Evolutionary conservation across 1,140 invertebrate genomes (phyloP), one percentile per base, ranked within the genome.

Genomic region (Aphidius ervi): DNA sequence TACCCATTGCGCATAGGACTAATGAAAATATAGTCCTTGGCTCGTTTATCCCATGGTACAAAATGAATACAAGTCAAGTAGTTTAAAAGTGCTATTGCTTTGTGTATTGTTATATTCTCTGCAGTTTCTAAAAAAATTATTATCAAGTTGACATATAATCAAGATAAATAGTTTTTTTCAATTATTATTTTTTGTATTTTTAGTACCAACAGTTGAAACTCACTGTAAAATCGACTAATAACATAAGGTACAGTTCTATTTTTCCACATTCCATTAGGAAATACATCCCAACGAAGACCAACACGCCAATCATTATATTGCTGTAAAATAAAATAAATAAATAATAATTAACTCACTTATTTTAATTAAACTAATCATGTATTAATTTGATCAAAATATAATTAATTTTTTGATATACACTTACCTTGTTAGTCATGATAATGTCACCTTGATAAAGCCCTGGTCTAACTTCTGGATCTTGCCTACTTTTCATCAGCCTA

Each of bases 371-470:
- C 1, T 16, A 59, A 31, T 42, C 16, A 37, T 48, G 16, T 48
- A 41, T 9, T 40, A 2, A 37, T 59, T 43, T 40, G 42, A 31
- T 23, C 8, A 31, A 5, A 5, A 37, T 8, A 8, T 2, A 39
- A 4, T 50, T 31, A 50, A 16, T 16, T 16, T 16, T 16, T 59
- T 16, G 9, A 54, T 20, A 39, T 41, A 56, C 31, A 58, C 46
- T 20, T 55, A 80, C 81, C 62, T 81, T 71, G 62, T 74, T 76
- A 4, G 83, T 79, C 41, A 87, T 79, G 5, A 85, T 85, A 74
- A 88, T 88, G 62, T 88, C 86, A 3, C 87, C 87, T 73, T 89
- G 84, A 67, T 85, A 88, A 45, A 89, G 72, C 40, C 85, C 85
- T 0, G 87, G 86, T 55, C 76, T 79, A 1, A 87, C 83, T 79